phyloP scores from a whole-genome alignment of 2,113 vertebrate genomes.

The Salvelinus namaycush region DNA sequence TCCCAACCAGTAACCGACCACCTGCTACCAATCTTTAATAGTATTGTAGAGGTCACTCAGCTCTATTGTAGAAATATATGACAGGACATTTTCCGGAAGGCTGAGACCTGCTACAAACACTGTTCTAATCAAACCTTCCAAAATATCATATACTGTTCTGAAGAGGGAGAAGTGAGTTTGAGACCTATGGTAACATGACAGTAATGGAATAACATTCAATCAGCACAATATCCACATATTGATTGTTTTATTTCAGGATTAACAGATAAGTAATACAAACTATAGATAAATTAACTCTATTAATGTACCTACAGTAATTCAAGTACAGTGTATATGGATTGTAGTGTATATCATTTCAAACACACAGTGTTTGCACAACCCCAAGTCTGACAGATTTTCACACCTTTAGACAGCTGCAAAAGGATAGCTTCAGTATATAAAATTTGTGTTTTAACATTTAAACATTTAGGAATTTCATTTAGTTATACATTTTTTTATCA shows the following conservation, averaged over 20 bases:
- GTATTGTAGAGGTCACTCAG: too few species aligned
- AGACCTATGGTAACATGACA: too few species aligned
- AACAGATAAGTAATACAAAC: not conserved
- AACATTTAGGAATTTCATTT: not conserved
- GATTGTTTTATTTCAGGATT: constrained; percentile 35
- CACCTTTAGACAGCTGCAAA: not conserved
- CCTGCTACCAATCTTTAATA: too few species aligned
- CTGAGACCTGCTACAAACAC: too few species aligned
- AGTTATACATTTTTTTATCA: not conserved
- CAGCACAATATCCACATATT: constrained; percentile 22
- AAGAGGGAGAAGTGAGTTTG: not conserved
- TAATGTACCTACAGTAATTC: not conserved
- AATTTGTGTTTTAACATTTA: not conserved
- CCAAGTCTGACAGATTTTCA: not conserved
- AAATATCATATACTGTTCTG: too few species aligned
- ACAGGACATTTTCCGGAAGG: too few species aligned
- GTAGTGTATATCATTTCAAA: not conserved
- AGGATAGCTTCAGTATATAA: not conserved
- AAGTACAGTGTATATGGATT: not conserved
- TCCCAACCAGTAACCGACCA: too few species aligned
- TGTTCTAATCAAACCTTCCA: too few species aligned
- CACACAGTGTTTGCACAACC: not conserved
- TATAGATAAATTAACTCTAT: not conserved
- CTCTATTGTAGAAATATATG: too few species aligned
- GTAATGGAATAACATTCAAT: constrained; percentile 8